These are phyloP conservation scores for Metridium senile DNA, from an alignment of 92 coral and sea anemone species.

Conservation along the genomic window DNA sequence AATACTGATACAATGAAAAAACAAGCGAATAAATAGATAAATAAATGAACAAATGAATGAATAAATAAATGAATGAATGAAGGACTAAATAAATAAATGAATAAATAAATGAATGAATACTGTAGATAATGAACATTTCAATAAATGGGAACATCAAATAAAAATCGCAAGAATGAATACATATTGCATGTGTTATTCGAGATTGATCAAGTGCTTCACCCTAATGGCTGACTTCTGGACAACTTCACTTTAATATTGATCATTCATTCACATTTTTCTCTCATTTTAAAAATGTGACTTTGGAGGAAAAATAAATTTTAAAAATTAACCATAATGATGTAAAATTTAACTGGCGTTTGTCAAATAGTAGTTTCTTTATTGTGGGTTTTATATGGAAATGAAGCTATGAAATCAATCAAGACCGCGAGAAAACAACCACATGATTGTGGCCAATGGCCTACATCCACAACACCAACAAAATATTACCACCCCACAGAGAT, in stretches of 20 bases:
- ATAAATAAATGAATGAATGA: neutral
- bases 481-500: neutral
- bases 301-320: neutral
- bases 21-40: too few relatives aligned
- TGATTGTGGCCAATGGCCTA: neutral
- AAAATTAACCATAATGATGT: neutral
- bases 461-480: slow-evolving; percentile 1
- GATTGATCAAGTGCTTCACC: too few relatives aligned
- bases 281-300: neutral
- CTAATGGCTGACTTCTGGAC: too few relatives aligned
- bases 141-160: neutral
- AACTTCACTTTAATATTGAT: too few relatives aligned
- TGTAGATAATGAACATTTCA: neutral
- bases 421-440: slow-evolving; percentile 3
- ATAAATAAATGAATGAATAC: neutral
- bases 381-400: neutral
- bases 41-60: neutral
- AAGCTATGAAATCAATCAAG: neutral
- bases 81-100: neutral
- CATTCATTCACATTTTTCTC: too few relatives aligned
- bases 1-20: neutral
- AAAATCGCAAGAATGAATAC: neutral
- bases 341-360: neutral
- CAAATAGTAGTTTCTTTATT: neutral
- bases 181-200: too few relatives aligned